Percentiles rank a stretch among this genome's conserved stretches.
phyloP scores from a whole-genome alignment of 2,888 invertebrate genomes.

The Heliconius charithonia region DNA sequence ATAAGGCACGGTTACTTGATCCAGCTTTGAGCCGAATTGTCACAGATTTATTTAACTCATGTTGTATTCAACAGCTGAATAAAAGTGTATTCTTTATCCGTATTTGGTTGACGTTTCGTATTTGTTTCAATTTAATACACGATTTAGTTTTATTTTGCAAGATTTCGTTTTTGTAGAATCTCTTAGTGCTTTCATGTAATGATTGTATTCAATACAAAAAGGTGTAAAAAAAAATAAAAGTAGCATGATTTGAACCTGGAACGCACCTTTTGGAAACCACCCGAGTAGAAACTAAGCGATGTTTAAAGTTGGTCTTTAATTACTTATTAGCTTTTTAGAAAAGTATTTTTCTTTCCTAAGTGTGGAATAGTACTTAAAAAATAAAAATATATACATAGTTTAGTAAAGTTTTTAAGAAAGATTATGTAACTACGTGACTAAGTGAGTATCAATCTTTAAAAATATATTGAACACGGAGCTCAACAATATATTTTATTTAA shows the following conservation, averaged over 20 bases:
- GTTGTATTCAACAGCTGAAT: slow-evolving; percentile 36
- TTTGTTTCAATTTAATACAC: slow-evolving; percentile 16
- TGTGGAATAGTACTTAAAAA: no score
- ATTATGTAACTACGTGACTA: no score
- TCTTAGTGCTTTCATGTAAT: no score
- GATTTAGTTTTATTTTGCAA: slow-evolving; percentile 8
- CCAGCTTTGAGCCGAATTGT: slow-evolving; percentile 29
- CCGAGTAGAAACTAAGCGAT: no score
- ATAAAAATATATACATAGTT: no score
- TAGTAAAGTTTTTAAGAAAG: no score
- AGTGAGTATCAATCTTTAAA: no score
- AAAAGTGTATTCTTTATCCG: slow-evolving; percentile 18
- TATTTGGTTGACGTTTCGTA: slow-evolving; percentile 4
- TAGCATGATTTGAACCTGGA: neutral
- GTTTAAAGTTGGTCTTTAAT: no score
- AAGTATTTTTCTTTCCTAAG: no score
- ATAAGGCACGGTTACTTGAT: neutral
- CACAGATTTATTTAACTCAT: slow-evolving; percentile 36
- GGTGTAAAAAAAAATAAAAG: neutral
- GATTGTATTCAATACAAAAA: neutral
- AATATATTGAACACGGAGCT: neutral
- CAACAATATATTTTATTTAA: neutral
- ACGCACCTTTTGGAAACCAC: no score
- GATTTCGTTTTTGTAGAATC: neutral
- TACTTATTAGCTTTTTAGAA: no score